A percentile compares a stretch with the other conserved stretches of the same genome.
Conservation (phyloP, 2,888 invertebrate genomes). For the Aspidiotus rigidus region DNA sequence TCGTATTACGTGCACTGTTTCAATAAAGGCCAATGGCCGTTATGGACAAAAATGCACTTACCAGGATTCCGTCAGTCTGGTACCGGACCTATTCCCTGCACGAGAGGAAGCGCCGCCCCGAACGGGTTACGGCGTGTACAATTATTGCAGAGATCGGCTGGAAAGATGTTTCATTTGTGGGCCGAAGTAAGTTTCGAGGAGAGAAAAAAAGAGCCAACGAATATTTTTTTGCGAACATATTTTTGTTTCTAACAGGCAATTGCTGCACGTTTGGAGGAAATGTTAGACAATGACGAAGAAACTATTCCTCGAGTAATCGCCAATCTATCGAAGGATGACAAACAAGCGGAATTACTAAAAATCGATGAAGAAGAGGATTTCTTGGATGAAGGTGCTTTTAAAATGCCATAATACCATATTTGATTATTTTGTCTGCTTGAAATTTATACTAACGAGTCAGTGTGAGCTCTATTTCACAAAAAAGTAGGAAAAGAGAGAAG, state of each 20-base stretch:
- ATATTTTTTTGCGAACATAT: neutral
- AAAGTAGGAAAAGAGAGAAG: too few relatives aligned
- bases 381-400: slow-evolving; percentile 71
- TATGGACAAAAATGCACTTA: slow-evolving; percentile 87
- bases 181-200: slow-evolving; percentile 57
- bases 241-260: slow-evolving; percentile 50
- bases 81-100: slow-evolving; percentile 48
- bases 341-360: slow-evolving; percentile 65
- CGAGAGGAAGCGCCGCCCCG: slow-evolving; percentile 44
- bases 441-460: neutral
- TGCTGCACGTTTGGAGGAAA: slow-evolving; percentile 82
- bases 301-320: slow-evolving; percentile 58
- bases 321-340: slow-evolving; percentile 63
- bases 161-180: slow-evolving; percentile 96
- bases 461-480: too few relatives aligned
- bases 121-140: slow-evolving; percentile 57
- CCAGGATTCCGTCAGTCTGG: slow-evolving; percentile 60
- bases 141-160: slow-evolving; percentile 77
- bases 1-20: slow-evolving; percentile 94
- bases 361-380: slow-evolving; percentile 96
- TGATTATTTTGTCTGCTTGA: neutral
- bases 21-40: slow-evolving; percentile 97
- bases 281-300: slow-evolving; percentile 70
- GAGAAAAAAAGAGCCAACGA: neutral
- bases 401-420: neutral